A percentile compares a stretch with the other conserved stretches of the same genome.
These are phyloP conservation scores for Campaea margaritaria DNA, from an alignment of 2,888 invertebrate species.

Conservation along the genomic window DNA sequence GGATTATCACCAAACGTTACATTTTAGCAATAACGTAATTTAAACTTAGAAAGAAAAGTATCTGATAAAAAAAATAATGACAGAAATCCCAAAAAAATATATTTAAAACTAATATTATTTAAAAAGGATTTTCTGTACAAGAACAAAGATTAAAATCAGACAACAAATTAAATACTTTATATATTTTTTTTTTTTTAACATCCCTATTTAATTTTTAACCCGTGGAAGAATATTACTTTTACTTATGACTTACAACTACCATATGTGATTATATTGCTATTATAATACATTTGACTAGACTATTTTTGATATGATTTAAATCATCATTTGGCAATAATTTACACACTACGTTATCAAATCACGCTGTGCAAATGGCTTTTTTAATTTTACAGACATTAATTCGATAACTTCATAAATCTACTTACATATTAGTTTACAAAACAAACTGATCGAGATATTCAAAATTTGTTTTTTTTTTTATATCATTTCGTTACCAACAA, in stretches of 20 bases:
- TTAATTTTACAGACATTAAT: slow-evolving; percentile 44
- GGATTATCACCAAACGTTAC: slow-evolving; percentile 22
- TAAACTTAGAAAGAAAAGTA: not conserved
- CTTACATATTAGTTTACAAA: not conserved
- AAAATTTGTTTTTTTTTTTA: no score
- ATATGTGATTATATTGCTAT: not conserved
- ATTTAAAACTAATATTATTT: no score
- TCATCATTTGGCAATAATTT: slow-evolving; percentile 56
- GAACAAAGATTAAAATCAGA: not conserved
- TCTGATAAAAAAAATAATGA: not conserved
- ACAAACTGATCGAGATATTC: no score
- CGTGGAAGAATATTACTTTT: slow-evolving; percentile 45
- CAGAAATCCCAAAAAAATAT: no score
- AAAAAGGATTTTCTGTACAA: no score
- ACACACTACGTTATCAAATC: slow-evolving; percentile 78
- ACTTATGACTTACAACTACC: slow-evolving; percentile 3
- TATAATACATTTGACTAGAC: slow-evolving; percentile 13
- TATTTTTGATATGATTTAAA: slow-evolving; percentile 59
- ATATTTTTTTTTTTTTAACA: no score
- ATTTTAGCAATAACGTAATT: slow-evolving; percentile 10
- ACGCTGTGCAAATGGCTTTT: slow-evolving; percentile 68
- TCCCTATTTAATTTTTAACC: slow-evolving; percentile 1
- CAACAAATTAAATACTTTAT: not conserved
- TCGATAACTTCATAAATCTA: slow-evolving; percentile 31
- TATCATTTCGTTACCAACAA: not conserved